A percentile compares a stretch with the other conserved stretches of the same genome.
These are phyloP conservation scores for Phaonia tiefii DNA, from an alignment of 2,888 invertebrate species.

Conservation along the genomic window DNA sequence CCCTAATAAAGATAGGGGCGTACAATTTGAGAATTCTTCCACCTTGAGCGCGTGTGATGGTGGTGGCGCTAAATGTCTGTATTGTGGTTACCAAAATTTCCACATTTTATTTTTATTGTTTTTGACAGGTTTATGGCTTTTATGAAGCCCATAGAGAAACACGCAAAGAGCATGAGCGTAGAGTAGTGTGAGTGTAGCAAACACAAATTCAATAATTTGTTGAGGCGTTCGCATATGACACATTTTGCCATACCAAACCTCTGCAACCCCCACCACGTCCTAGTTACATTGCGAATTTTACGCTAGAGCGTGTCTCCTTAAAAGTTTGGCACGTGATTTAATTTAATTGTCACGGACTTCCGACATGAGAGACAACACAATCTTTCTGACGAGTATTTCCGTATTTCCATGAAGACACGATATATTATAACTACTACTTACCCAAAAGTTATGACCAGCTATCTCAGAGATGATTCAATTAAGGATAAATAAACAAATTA, in stretches of 20 bases:
- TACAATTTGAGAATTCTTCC: no score
- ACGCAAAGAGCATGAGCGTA: no score
- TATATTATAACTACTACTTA: no score
- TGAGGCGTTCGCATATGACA: background rate
- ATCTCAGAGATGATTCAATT: slow-evolving; percentile 28
- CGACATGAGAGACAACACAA: background rate
- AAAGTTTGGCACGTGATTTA: slow-evolving; percentile 7
- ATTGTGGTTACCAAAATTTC: slow-evolving; percentile 25
- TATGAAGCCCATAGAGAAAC: slow-evolving; percentile 1
- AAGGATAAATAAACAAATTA: slow-evolving; percentile 23
- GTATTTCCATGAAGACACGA: background rate
- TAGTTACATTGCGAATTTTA: no score
- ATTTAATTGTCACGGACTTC: background rate
- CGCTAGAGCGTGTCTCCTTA: background rate
- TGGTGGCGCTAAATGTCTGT: background rate
- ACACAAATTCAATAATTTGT: background rate
- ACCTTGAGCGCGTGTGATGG: no score
- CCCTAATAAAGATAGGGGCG: no score
- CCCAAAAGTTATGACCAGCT: no score
- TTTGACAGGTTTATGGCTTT: slow-evolving; percentile 31
- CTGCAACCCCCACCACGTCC: no score
- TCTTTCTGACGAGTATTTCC: background rate
- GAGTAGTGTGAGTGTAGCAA: background rate
- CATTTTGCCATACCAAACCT: background rate
- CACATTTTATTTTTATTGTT: slow-evolving; percentile 29